These are phyloP conservation scores for Andrena trimmerana DNA, from an alignment of 2,888 invertebrate genomes.

Conservation along the genomic window DNA sequence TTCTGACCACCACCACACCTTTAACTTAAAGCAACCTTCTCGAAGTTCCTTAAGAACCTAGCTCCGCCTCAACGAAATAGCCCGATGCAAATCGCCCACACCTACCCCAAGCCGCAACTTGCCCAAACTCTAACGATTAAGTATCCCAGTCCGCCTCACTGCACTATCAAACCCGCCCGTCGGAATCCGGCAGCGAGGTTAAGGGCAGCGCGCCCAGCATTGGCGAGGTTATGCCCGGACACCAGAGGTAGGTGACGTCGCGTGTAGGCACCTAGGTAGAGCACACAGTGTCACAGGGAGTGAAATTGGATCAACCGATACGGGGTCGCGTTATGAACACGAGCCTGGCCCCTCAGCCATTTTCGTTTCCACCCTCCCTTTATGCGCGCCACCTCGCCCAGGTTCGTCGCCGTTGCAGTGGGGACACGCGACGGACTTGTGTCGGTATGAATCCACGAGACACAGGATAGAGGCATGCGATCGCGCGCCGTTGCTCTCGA, in stretches of 20 bases:
- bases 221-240: constrained; percentile 36
- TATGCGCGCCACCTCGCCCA: constrained; percentile 32
- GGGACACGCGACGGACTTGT: constrained; percentile 33
- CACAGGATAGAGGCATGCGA: constrained; percentile 27
- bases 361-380: constrained; percentile 41
- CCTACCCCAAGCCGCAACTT: neutral
- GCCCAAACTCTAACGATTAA: constrained; percentile 19
- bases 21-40: neutral
- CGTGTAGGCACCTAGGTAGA: constrained; percentile 38
- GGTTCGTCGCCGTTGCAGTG: constrained; percentile 40
- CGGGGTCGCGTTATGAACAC: constrained; percentile 76
- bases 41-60: constrained; percentile 5
- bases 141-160: neutral
- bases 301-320: constrained; percentile 78
- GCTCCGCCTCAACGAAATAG: neutral
- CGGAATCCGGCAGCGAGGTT: constrained; percentile 2
- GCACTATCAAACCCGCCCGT: constrained; percentile 13
- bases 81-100: constrained; percentile 1
- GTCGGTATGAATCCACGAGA: constrained; percentile 23
- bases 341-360: constrained; percentile 45
- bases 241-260: constrained; percentile 64
- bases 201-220: neutral
- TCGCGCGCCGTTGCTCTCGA: constrained; percentile 38
- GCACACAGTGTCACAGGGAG: constrained; percentile 63
- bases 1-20: neutral